phyloP scores from a whole-genome alignment of 2,888 invertebrate genomes.

The Cetonia aurata region DNA sequence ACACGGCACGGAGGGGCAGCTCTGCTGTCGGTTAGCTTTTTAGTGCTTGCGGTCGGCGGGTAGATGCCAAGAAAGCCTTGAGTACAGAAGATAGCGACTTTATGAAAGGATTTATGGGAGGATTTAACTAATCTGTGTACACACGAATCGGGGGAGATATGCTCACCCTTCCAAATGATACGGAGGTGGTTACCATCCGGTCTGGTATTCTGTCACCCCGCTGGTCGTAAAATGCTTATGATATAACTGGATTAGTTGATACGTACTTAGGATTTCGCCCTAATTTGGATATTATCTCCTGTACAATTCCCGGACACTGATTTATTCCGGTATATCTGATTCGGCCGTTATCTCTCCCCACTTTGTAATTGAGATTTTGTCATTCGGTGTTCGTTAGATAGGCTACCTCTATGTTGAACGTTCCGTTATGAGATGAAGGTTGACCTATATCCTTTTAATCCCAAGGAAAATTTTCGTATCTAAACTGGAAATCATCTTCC shows the following conservation, averaged over 20 bases:
- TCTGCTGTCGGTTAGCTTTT: constrained; percentile 19
- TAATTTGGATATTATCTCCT: constrained; percentile 46
- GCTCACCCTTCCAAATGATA: constrained; percentile 55
- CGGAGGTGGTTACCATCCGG: constrained; percentile 43
- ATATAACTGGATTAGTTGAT: constrained; percentile 54
- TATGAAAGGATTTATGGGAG: constrained; percentile 60
- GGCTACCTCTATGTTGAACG: too few relatives aligned
- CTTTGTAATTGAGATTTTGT: constrained; percentile 28
- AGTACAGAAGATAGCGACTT: constrained; percentile 60
- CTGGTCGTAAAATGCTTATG: constrained; percentile 57
- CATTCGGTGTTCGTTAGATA: not conserved
- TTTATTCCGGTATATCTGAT: constrained; percentile 37
- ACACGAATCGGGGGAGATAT: constrained; percentile 57
- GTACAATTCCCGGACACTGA: constrained; percentile 38
- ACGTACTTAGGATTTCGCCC: constrained; percentile 41
- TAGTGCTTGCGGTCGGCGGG: constrained; percentile 47
- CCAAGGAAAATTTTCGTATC: too few relatives aligned
- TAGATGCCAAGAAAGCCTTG: constrained; percentile 53
- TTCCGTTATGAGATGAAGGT: too few relatives aligned
- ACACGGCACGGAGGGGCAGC: not conserved
- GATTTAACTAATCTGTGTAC: constrained; percentile 61
- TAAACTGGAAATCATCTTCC: too few relatives aligned
- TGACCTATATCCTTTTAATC: too few relatives aligned
- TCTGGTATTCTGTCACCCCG: constrained; percentile 51
- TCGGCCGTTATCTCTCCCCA: constrained; percentile 16